Evolutionary conservation across 2,797 vertebrate genomes (phyloP).

Genomic region (Pantherophis alleghaniensis): DNA sequence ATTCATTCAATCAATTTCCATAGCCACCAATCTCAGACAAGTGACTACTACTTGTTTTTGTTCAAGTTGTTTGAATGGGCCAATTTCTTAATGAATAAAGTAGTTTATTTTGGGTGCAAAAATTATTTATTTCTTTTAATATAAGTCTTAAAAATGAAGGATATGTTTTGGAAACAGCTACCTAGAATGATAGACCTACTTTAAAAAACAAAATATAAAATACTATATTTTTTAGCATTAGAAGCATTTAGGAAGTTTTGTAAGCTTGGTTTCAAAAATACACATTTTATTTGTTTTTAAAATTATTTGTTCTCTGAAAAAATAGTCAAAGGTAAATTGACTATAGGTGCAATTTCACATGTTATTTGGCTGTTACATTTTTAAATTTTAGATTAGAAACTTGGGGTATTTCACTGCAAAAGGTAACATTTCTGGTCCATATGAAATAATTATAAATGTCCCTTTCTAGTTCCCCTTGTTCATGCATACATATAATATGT

Average conservation of each 20-base stretch:
- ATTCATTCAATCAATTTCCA: not conserved
- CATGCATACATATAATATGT: not conserved
- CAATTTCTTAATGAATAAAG: slow-evolving; percentile 1
- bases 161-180: not conserved
- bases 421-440: not conserved
- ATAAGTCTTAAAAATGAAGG: not conserved
- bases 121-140: not conserved
- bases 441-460: not conserved
- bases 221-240: not conserved
- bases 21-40: not conserved
- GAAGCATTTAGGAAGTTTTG: not conserved
- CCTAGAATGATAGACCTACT: not conserved
- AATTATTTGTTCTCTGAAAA: not conserved
- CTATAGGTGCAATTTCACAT: not conserved
- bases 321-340: not conserved
- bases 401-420: not conserved
- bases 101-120: not conserved
- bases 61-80: not conserved
- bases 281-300: not conserved
- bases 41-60: not conserved
- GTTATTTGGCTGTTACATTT: not conserved
- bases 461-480: not conserved
- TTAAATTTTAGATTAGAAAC: not conserved
- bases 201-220: not conserved
- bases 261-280: not conserved